These are phyloP conservation scores for Siphamia tubifer DNA, from an alignment of 2,113 vertebrate genomes.

Conservation along the genomic window DNA sequence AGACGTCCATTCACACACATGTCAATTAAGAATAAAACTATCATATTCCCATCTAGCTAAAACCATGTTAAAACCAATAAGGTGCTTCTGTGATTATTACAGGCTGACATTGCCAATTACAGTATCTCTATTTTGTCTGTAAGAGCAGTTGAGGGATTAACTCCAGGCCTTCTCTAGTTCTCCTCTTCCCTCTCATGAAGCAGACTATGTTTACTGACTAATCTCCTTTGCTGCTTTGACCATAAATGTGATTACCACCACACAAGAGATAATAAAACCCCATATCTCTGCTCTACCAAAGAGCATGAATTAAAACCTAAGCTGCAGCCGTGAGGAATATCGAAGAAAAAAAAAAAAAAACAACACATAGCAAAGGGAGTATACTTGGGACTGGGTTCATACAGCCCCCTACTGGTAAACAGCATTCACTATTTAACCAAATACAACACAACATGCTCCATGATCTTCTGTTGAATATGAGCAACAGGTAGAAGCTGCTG, in stretches of 20 bases:
- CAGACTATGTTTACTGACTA: constrained; percentile 61
- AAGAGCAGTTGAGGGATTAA: constrained; percentile 65
- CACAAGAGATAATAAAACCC: constrained; percentile 73
- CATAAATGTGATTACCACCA: constrained; percentile 77
- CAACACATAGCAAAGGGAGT: constrained; percentile 29
- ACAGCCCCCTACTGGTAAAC: constrained; percentile 80
- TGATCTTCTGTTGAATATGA: constrained; percentile 68
- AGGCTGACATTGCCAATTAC: constrained; percentile 48
- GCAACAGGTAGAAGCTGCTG: constrained; percentile 69
- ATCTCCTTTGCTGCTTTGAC: constrained; percentile 73
- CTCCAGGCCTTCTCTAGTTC: constrained; percentile 34
- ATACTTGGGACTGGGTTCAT: constrained; percentile 55
- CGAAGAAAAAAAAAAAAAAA: constrained; percentile 9
- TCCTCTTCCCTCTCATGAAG: constrained; percentile 45
- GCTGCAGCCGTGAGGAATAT: constrained; percentile 71
- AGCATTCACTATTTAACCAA: constrained; percentile 37
- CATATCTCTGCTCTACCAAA: constrained; percentile 62
- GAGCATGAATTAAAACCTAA: constrained; percentile 73
- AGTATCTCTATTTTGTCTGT: constrained; percentile 43
- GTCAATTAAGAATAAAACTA: too few relatives aligned
- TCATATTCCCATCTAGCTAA: constrained; percentile 12
- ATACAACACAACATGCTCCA: constrained; percentile 44
- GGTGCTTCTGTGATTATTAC: constrained; percentile 39
- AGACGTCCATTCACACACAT: too few relatives aligned
- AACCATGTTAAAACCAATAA: constrained; percentile 35